A percentile compares a stretch with the other conserved stretches of the same genome.
Conservation (phyloP, 2,888 invertebrate genomes). For the Synanthedon andrenaeformis region DNA sequence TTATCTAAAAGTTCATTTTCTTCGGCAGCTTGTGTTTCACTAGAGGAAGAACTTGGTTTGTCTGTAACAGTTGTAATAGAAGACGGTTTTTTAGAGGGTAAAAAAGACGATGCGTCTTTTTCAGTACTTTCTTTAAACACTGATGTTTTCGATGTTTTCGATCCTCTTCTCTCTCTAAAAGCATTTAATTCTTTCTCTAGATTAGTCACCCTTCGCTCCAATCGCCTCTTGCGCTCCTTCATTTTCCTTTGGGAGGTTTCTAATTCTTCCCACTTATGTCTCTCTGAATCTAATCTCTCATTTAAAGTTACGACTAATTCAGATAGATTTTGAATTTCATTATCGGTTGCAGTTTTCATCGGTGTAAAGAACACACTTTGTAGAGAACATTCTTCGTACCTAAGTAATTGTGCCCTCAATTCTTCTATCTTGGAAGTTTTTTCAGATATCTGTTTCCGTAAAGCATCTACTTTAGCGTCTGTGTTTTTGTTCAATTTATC, state of each 20-base stretch:
- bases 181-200: constrained; percentile 36
- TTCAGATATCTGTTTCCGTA: constrained; percentile 53
- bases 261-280: constrained; percentile 69
- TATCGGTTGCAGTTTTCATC: constrained; percentile 70
- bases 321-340: constrained; percentile 71
- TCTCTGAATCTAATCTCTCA: constrained; percentile 69
- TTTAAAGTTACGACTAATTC: constrained; percentile 71
- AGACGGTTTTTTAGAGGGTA: constrained; percentile 30
- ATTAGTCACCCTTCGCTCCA: constrained; percentile 32
- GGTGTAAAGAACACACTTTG: constrained; percentile 63
- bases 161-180: constrained; percentile 35
- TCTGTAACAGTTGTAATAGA: constrained; percentile 27
- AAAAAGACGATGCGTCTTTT: constrained; percentile 12
- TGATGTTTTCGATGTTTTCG: constrained; percentile 34
- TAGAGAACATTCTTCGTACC: constrained; percentile 58
- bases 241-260: constrained; percentile 66
- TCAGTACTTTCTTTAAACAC: constrained; percentile 22
- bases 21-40: constrained; percentile 30
- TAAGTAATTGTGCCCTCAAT: constrained; percentile 47
- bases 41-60: constrained; percentile 35
- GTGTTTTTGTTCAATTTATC: constrained; percentile 56
- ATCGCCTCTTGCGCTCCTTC: constrained; percentile 60
- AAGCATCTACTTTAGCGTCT: constrained; percentile 61
- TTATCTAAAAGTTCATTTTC: constrained; percentile 37
- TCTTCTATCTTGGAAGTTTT: constrained; percentile 60